phyloP scores from a whole-genome alignment of 2,888 invertebrate genomes.

The Tortricodes alternella region DNA sequence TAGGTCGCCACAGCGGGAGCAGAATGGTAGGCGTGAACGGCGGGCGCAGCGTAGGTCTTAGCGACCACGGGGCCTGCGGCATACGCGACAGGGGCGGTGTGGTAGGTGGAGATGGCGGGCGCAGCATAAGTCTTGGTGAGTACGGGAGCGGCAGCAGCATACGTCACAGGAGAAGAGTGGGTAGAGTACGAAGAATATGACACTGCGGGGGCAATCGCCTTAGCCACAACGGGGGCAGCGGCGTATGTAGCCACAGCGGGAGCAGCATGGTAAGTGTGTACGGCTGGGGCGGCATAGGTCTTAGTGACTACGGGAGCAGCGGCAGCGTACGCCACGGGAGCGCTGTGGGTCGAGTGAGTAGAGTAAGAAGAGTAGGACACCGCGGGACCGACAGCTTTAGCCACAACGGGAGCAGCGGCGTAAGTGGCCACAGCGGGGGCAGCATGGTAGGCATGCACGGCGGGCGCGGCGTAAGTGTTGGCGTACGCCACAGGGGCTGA shows the following conservation, averaged over 20 bases:
- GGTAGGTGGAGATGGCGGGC: slow-evolving; percentile 35
- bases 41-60: slow-evolving; percentile 56
- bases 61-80: slow-evolving; percentile 62
- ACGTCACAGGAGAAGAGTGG: slow-evolving; percentile 32
- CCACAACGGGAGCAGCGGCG: slow-evolving; percentile 74
- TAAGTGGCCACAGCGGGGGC: slow-evolving; percentile 72
- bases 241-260: slow-evolving; percentile 75
- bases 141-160: slow-evolving; percentile 40
- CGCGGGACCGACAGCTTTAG: slow-evolving; percentile 45
- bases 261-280: slow-evolving; percentile 35
- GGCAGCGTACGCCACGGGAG: slow-evolving; percentile 43
- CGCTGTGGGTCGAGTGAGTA: slow-evolving; percentile 35
- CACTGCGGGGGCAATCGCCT: slow-evolving; percentile 45
- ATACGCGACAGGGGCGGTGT: slow-evolving; percentile 46
- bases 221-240: slow-evolving; percentile 70
- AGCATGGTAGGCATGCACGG: slow-evolving; percentile 35
- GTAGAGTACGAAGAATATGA: slow-evolving; percentile 34
- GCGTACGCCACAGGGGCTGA: slow-evolving; percentile 35
- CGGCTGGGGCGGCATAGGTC: slow-evolving; percentile 46
- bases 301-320: slow-evolving; percentile 57
- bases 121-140: slow-evolving; percentile 45
- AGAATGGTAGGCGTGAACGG: slow-evolving; percentile 49
- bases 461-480: slow-evolving; percentile 45
- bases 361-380: slow-evolving; percentile 38
- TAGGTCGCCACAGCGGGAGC: slow-evolving; percentile 61